A percentile compares a stretch with the other conserved stretches of the same genome.
These are phyloP conservation scores for Andrena camellia DNA, from an alignment of 2,888 invertebrate species.

Conservation along the genomic window DNA sequence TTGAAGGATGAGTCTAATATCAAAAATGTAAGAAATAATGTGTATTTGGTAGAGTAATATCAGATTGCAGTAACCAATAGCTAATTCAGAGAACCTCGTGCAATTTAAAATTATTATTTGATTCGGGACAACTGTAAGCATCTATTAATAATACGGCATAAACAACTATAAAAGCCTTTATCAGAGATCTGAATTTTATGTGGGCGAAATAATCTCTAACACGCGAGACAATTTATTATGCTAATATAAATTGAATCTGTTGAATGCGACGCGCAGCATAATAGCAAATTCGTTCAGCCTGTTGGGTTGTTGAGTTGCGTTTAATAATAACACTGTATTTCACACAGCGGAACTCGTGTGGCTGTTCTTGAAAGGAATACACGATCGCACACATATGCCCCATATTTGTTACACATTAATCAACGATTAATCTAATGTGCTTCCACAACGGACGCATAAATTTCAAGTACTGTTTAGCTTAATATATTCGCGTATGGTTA, in stretches of 20 bases:
- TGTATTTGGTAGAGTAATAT: no score
- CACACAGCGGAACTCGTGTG: not conserved
- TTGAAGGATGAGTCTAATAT: no score
- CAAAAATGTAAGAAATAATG: no score
- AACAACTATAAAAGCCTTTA: not conserved
- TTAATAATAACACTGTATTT: slow-evolving; percentile 5
- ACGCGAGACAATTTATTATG: slow-evolving; percentile 16
- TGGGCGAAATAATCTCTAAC: not conserved
- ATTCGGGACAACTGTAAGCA: no score
- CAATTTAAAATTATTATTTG: no score
- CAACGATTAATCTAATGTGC: slow-evolving; percentile 58
- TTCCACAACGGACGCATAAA: slow-evolving; percentile 44
- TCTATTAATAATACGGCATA: no score
- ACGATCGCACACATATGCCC: not conserved
- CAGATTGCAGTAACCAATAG: no score
- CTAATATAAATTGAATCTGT: slow-evolving; percentile 19
- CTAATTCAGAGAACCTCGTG: no score
- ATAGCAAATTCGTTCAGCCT: slow-evolving; percentile 20
- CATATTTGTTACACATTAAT: slow-evolving; percentile 55
- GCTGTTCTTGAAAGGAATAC: slow-evolving; percentile 33
- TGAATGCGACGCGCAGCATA: slow-evolving; percentile 3
- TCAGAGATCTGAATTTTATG: not conserved
- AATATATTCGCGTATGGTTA: slow-evolving; percentile 52
- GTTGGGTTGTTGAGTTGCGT: slow-evolving; percentile 4
- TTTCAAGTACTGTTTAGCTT: slow-evolving; percentile 44